Base-by-base conservation (phyloP, 2,113 vertebrate genomes). In the Onychostoma macrolepis region DNA sequence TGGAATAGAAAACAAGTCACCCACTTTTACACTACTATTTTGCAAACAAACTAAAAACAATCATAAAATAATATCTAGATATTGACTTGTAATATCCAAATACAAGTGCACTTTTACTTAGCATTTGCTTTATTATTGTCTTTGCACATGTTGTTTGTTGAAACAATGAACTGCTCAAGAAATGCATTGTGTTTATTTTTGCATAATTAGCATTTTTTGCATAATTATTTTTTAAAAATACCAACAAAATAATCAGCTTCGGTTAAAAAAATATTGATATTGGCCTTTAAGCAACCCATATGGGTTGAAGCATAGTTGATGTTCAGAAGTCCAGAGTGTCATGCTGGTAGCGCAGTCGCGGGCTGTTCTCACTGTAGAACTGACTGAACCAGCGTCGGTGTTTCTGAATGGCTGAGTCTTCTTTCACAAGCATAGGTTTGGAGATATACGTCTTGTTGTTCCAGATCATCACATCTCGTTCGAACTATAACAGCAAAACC, bases 391-490 rank as follows among this genome's bases (percentile, higher is more conserved):
- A 97, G 91, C 95, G 94, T 36, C 96, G 75, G 91, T 97, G 96
- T 85, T 92, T 96, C 90, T 92, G 94, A 84, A 97, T 95, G 69
- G 93, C 87, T 0, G 93, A 90, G 43, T 97, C 96, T 74, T 96
- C 96, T 81, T 95, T 96, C 86, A 96, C 94, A 21, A 96, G 94
- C 38, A 97, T 88, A 0, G 96, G 96, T 82, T 94, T 96, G 65
- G 94, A 90, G 82, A 95, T 87, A 53, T 96, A 95, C 80, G 91
- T 95, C 93, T 97, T 97, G 85, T 97, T 96, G 84, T 97, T 97
- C 96, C 96, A 97, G 90, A 97, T 94, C 95, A 96, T 96, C 33
- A 97, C 88, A 0, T 96, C 96, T 0, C 95, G 92, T 84, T 97
- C 96, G 88, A 96, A 97, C 96, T 96, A 89, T 50, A 33, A 75